These are phyloP conservation scores for Trilocha varians DNA, from an alignment of 2,888 invertebrate species.

Conservation along the genomic window DNA sequence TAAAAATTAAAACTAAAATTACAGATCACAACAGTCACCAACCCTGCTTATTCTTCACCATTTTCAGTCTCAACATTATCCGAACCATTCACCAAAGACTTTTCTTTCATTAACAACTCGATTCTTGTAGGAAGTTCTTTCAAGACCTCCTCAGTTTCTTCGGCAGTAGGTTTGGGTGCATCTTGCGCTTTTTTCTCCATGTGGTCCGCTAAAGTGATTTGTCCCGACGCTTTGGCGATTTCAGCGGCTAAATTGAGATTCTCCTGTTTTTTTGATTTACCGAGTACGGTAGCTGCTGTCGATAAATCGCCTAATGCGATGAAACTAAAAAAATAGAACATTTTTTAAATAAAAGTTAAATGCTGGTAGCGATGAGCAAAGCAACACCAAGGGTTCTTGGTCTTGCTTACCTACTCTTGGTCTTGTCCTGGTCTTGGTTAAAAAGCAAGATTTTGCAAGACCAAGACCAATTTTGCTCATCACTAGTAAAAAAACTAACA, in stretches of 20 bases:
- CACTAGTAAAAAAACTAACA: no score
- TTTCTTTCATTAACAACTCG: constrained; percentile 29
- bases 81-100: constrained; percentile 1
- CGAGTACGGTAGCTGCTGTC: constrained; percentile 75
- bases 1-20: no score
- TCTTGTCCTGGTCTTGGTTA: no score
- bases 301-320: constrained; percentile 71
- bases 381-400: no score
- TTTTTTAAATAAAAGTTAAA: not conserved
- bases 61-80: constrained; percentile 7
- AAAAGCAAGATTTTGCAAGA: no score
- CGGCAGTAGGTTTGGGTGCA: constrained; percentile 19
- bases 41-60: constrained; percentile 6
- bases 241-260: constrained; percentile 73
- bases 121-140: constrained; percentile 29
- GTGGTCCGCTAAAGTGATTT: constrained; percentile 44
- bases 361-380: no score
- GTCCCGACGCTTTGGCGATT: constrained; percentile 68
- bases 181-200: constrained; percentile 27
- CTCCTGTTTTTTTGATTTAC: constrained; percentile 67
- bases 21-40: not conserved
- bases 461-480: no score
- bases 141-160: constrained; percentile 20
- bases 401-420: no score
- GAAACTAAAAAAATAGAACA: constrained; percentile 54